Evolutionary conservation across 2,797 vertebrate species (phyloP), one percentile per base, ranked within the genome.

Genomic region (Enteromius viviparus): DNA sequence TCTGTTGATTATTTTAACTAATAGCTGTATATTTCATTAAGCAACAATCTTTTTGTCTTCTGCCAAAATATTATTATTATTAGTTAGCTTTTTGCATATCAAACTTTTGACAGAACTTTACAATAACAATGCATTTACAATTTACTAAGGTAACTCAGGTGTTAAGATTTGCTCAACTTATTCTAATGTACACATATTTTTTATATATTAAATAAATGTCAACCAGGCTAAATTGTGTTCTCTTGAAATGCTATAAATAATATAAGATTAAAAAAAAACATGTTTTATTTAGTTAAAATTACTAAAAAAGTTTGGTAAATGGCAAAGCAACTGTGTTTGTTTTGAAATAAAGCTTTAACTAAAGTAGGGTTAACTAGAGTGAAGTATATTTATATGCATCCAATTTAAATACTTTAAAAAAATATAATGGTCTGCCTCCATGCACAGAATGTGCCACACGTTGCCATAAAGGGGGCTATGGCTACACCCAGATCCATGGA

Each of bases 401-500:
- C 14, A 26, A 26, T 23, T 45, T 70, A 45, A 45, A 53, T 34
- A 8, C 53, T 53, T 47, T 49, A 6, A 47, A 32, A 34, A 51
- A 51, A 21, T 6, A 21, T 2, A 14, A 23, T 21, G 21, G 51
- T 81, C 12, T 14, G 23, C 34, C 32, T 66, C 15, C 58, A 64
- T 29, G 3, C 23, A 75, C 12, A 37, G 9, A 29, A 49, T 21
- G 37, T 2, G 37, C 19, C 0, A 5, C 9, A 45, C 11, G 0
- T 8, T 51, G n/a, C 19, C 19, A 40, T 76, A 60, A 58, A 58
- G 26, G 47, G 74, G 76, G 84, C 53, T 70, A 72, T 42, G 23
- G 78, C 62, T 80, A 80, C 60, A 81, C 49, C 71, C 47, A 84
- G 42, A 84, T 80, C 82, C 71, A 21, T 49, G 82, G 62, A 65